phyloP scores from a whole-genome alignment of 2,888 invertebrate genomes.

The Hirtodrosophila alboralis region DNA sequence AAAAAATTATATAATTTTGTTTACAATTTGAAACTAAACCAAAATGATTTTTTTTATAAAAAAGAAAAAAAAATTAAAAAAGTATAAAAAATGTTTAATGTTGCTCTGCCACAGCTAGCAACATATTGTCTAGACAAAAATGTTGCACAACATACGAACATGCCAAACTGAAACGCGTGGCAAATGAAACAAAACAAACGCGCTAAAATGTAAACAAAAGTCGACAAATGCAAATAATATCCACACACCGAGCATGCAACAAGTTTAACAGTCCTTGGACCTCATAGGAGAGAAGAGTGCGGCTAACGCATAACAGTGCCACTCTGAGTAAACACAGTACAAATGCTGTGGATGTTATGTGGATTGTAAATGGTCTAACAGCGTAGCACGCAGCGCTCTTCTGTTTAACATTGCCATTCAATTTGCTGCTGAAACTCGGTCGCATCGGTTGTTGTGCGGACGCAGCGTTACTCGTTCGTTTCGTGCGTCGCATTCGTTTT shows the following conservation, averaged over 20 bases:
- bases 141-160: constrained; percentile 39
- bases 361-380: constrained; percentile 19
- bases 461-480: constrained; percentile 61
- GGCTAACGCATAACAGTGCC: constrained; percentile 25
- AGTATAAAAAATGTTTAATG: constrained; percentile 6
- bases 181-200: constrained; percentile 63
- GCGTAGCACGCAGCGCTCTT: constrained; percentile 28
- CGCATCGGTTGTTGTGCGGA: constrained; percentile 75
- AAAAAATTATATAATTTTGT: constrained; percentile 1
- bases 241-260: constrained; percentile 73
- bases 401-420: constrained; percentile 33
- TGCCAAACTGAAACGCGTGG: constrained; percentile 20
- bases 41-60: constrained; percentile 11
- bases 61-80: constrained; percentile 5
- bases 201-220: constrained; percentile 57
- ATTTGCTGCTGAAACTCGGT: constrained; percentile 58
- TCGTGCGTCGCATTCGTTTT: constrained; percentile 24
- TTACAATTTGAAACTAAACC: not conserved
- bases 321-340: constrained; percentile 14
- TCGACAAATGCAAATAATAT: constrained; percentile 14
- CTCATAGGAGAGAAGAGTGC: constrained; percentile 8
- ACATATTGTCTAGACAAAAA: not conserved
- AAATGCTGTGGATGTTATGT: not conserved
- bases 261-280: constrained; percentile 63
- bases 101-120: not conserved